Base-by-base conservation (phyloP, 1,140 invertebrate genomes). In the Galleria mellonella region DNA sequence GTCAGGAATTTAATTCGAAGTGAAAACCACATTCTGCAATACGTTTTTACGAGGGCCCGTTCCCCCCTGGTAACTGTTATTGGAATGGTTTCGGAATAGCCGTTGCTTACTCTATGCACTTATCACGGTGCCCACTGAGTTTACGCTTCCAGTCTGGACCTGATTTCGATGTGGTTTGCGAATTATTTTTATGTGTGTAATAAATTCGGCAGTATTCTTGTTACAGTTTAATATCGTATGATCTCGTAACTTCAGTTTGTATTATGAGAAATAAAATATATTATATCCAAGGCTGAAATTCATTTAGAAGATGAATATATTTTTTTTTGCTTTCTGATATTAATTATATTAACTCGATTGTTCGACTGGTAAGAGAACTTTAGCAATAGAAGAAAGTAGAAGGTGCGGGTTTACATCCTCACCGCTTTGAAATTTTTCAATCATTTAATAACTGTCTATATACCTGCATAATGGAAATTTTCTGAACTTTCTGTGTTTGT, bases 21-120 rank as follows among this genome's bases (percentile, higher is more conserved):
- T 42, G 49, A 45, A 46, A 50, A 51, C 49, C 49, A 40, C 49
- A 51, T 38, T 41, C 37, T 29, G 44, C 49, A 51, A 51, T 51
- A 46, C 49, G 43, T 51, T 51, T 51, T 51, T 51, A 51, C 32
- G 43, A 45, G 32, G 38, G 15, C 43, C 17, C 33, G 39, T 43
- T 42, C 37, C 37, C n/a, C 32, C 36, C 27, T 45, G 43, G 40
- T 47, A 46, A 51, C 43, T 51, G 49, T 51, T 51, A 51, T 51
- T 51, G 37, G 43, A 51, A 45, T 37, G n/a, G 38, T 11, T 28
- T 14, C 15, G 36, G 28, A 29, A 40, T 47, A 32, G 29, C 27
- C 32, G 17, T 3, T 28, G 30, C 41, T 29, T 44, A 28, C 28
- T 40, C 29, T 47, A 15, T 38, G 33, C 43, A 38, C 35, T 45